Evolutionary conservation across 2,797 vertebrate species (phyloP).

Genomic region (Sebastes kiyomatsui): DNA sequence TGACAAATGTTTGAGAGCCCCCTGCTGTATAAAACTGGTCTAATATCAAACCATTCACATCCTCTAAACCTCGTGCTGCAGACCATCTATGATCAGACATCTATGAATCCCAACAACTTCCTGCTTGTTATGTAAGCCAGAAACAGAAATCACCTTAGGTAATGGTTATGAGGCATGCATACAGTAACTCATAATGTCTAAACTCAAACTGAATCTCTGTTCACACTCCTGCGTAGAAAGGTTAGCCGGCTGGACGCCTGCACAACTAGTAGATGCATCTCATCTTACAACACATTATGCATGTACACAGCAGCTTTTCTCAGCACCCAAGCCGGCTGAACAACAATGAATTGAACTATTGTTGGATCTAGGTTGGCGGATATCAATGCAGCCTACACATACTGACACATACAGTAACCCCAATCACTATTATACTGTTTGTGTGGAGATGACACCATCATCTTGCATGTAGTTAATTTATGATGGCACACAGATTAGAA

Average conservation of each 20-base stretch:
- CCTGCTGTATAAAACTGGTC: slow-evolving; percentile 22
- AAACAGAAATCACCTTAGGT: not conserved
- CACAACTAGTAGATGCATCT: not conserved
- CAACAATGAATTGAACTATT: slow-evolving; percentile 25
- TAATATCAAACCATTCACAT: not conserved
- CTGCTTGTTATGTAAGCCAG: not conserved
- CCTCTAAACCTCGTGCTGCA: not conserved
- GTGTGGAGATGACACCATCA: not conserved
- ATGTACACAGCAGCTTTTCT: not conserved
- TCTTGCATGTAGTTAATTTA: not conserved
- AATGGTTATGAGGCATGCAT: not conserved
- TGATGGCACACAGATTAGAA: not conserved
- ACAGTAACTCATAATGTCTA: not conserved
- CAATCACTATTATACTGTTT: not conserved
- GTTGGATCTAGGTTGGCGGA: slow-evolving; percentile 1
- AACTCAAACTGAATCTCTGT: not conserved
- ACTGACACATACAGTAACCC: slow-evolving; percentile 7
- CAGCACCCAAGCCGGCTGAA: not conserved
- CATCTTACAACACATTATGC: not conserved
- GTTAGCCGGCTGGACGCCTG: not conserved
- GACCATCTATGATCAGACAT: not conserved
- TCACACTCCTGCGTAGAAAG: not conserved
- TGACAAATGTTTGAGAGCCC: slow-evolving; percentile 25
- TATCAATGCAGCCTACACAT: slow-evolving; percentile 23
- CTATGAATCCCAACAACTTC: not conserved